Conservation (phyloP, 2,113 vertebrate genomes). For the Nyctibius bracteatus region DNA sequence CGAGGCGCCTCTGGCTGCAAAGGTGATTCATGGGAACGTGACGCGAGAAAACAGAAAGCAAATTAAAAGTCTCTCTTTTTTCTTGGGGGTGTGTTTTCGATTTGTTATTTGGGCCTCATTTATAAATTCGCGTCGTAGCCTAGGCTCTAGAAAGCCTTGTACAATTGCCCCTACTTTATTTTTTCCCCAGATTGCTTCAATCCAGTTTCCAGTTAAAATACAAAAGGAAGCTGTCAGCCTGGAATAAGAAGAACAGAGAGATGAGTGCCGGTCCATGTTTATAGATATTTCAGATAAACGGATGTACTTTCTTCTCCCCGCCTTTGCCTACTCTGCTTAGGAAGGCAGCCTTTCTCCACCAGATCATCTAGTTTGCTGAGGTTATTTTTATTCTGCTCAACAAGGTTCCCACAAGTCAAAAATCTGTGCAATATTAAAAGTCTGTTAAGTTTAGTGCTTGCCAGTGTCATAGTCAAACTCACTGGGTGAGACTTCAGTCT, state of each 20-base stretch:
- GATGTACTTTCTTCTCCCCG: not conserved
- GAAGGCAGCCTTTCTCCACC: not conserved
- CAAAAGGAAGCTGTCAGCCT: not conserved
- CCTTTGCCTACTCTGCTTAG: not conserved
- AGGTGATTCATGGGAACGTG: not conserved
- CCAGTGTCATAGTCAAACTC: not conserved
- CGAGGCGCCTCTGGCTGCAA: not conserved
- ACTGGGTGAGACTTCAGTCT: not conserved
- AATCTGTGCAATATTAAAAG: not conserved
- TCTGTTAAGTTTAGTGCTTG: not conserved
- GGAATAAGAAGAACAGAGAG: accelerated
- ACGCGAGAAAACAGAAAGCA: not conserved
- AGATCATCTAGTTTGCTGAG: not conserved
- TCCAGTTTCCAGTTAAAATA: not conserved
- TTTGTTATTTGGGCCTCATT: not conserved
- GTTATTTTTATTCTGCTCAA: not conserved
- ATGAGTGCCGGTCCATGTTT: accelerated
- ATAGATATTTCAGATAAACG: not conserved
- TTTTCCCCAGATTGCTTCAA: not conserved
- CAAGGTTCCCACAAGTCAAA: not conserved
- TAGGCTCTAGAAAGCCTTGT: not conserved
- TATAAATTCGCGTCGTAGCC: accelerated
- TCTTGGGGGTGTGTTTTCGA: accelerated
- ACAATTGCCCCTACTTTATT: accelerated
- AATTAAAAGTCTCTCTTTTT: not conserved